phyloP scores from a whole-genome alignment of 2,888 invertebrate species.

The Ptychoptera albimana region DNA sequence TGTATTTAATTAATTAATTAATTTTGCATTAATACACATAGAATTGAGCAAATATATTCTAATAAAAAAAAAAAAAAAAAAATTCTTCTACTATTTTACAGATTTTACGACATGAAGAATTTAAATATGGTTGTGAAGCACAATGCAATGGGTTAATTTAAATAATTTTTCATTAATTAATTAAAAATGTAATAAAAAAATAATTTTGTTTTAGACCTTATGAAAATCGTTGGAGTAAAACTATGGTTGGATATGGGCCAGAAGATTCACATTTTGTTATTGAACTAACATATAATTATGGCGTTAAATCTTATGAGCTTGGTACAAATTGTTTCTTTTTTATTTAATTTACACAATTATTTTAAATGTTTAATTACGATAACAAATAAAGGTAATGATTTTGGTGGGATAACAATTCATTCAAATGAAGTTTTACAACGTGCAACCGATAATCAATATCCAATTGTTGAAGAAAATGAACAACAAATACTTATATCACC shows the following conservation, averaged over 20 bases:
- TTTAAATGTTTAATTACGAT: neutral
- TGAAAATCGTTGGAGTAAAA: constrained; percentile 96
- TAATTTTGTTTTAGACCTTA: constrained; percentile 55
- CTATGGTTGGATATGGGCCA: constrained; percentile 96
- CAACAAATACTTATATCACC: constrained; percentile 60
- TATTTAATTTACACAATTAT: neutral
- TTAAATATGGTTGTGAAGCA: constrained; percentile 91
- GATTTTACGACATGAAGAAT: constrained; percentile 94
- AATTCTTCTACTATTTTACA: constrained; percentile 19
- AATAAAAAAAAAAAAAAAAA: neutral
- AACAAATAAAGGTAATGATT: constrained; percentile 71
- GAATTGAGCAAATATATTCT: too few relatives aligned
- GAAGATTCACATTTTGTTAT: constrained; percentile 91
- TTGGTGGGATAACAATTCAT: constrained; percentile 67
- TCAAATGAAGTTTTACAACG: constrained; percentile 60
- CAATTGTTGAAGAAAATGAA: constrained; percentile 45
- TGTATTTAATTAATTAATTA: too few relatives aligned
- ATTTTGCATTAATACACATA: too few relatives aligned
- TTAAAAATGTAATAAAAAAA: neutral
- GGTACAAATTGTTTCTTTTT: constrained; percentile 40
- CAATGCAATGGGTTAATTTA: constrained; percentile 87
- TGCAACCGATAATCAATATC: constrained; percentile 57
- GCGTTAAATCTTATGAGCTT: constrained; percentile 66
- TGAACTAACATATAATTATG: constrained; percentile 96
- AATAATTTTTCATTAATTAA: constrained; percentile 5